Conservation (phyloP, 2,797 vertebrate genomes). For the Sebastolobus alascanus region DNA sequence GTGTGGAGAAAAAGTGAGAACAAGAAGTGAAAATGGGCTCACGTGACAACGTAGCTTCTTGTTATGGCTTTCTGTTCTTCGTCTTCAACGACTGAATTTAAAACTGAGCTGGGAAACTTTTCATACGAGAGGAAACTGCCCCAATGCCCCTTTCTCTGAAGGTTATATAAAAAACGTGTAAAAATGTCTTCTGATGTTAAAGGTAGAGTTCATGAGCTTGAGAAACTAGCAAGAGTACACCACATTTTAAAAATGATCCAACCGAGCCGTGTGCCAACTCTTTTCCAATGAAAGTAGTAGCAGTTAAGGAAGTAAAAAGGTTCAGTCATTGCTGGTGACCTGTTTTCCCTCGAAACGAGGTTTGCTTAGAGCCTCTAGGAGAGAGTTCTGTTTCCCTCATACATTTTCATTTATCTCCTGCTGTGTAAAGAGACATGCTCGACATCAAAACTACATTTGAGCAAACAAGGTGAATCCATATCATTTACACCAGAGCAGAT, state of each 20-base stretch:
- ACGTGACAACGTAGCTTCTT: background rate
- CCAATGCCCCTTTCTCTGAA: background rate
- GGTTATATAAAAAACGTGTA: background rate
- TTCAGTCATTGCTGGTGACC: background rate
- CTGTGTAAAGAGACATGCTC: background rate
- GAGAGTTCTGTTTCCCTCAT: background rate
- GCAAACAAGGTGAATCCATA: constrained; percentile 8
- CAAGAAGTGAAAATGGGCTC: background rate
- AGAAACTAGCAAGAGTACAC: no score
- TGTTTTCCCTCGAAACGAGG: background rate
- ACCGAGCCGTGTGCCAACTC: background rate
- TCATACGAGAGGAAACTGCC: background rate
- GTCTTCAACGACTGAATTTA: background rate
- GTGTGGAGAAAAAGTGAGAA: constrained; percentile 7
- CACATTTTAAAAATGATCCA: no score
- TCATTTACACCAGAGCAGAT: background rate
- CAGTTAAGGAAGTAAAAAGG: background rate
- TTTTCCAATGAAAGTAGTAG: background rate
- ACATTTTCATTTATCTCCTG: background rate
- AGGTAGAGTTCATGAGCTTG: no score
- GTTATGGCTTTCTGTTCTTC: background rate
- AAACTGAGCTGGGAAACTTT: background rate
- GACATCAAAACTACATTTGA: background rate
- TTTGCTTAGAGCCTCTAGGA: background rate
- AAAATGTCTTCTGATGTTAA: no score